phyloP scores from a whole-genome alignment of 2,888 invertebrate species.

The Scaptomyza flava region DNA sequence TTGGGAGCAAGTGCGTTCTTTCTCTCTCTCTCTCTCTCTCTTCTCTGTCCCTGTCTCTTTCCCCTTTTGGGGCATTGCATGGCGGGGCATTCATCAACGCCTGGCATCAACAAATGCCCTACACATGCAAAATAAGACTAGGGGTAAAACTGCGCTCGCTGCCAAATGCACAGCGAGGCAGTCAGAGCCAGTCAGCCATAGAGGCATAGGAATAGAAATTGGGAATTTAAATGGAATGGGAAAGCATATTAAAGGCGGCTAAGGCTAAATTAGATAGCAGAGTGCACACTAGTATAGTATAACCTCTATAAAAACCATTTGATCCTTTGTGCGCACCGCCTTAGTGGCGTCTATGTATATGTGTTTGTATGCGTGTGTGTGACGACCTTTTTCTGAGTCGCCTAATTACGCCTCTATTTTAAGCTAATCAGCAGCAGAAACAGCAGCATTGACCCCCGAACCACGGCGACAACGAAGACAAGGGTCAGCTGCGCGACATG shows the following conservation, averaged over 20 bases:
- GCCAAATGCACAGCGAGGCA: slow-evolving; percentile 61
- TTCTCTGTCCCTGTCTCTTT: not conserved
- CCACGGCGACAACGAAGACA: slow-evolving; percentile 27
- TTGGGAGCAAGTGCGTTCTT: slow-evolving; percentile 51
- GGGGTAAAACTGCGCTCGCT: slow-evolving; percentile 25
- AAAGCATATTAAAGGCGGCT: slow-evolving; percentile 55
- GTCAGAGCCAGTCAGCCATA: slow-evolving; percentile 36
- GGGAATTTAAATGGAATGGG: not conserved
- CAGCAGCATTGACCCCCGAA: slow-evolving; percentile 38
- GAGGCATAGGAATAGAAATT: slow-evolving; percentile 1
- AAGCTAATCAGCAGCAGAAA: slow-evolving; percentile 78
- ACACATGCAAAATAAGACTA: slow-evolving; percentile 58
- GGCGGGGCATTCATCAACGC: slow-evolving; percentile 67
- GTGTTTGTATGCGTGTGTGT: not conserved
- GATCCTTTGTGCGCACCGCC: slow-evolving; percentile 66
- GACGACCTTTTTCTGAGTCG: slow-evolving; percentile 55
- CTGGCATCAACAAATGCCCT: slow-evolving; percentile 62
- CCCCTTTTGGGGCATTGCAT: not conserved
- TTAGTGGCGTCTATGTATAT: not conserved
- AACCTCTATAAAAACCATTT: slow-evolving; percentile 60
- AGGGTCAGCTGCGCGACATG: slow-evolving; percentile 60
- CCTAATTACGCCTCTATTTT: slow-evolving; percentile 73
- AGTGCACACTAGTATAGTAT: slow-evolving; percentile 23
- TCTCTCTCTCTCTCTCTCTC: slow-evolving; percentile 1
- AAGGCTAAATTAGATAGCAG: slow-evolving; percentile 72